Evolutionary conservation across 2,113 vertebrate species (phyloP), one percentile per base, ranked within the genome.

Genomic region (Microcebus jonahi): DNA sequence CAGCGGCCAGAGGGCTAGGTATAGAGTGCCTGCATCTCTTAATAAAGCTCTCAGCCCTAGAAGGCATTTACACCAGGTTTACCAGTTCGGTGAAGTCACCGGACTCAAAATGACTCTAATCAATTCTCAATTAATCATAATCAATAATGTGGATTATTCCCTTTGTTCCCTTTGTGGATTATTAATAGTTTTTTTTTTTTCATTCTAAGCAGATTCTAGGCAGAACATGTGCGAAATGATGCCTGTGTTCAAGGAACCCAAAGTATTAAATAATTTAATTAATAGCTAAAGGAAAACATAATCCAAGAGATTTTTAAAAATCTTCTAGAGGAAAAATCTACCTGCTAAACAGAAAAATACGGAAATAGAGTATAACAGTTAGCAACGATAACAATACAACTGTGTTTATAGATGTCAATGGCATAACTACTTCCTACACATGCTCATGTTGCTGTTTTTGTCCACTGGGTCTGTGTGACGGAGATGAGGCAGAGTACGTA

Each of bases 201-300:
- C n/a, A 15, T 57, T 57, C 55, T 7, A 57, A 20, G 55, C 18
- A 57, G 55, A 71, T 31, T 71, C 73, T 85, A 81, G 29, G 85
- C 42, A 89, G 79, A 75, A 61, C 3, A 31, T 57, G 75, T 86
- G 53, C 79, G 61, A 93, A 97, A 88, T 15, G 65, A 91, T n/a
- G 39, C 29, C 29, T 73, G 15, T 80, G 80, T 73, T 93, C 68
- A 82, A 75, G 63, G 42, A 77, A 75, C 29, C 27, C 55, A 59
- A 59, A 73, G 31, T 27, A 61, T 61, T 61, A 57, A 61, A 61
- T 42, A 61, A 55, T 70, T 83, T 75, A 59, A 84, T 48, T 57
- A 84, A 31, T 27, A 84, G 61, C 85, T 85, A 55, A 81, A 92
- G 48, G 55, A 96, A 94, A 86, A 70, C 4, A 83, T 91, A 91